Percentiles rank a stretch among this genome's conserved stretches.
Evolutionary conservation across 1,140 invertebrate species (phyloP).

Genomic region (Batillaria attramentaria): DNA sequence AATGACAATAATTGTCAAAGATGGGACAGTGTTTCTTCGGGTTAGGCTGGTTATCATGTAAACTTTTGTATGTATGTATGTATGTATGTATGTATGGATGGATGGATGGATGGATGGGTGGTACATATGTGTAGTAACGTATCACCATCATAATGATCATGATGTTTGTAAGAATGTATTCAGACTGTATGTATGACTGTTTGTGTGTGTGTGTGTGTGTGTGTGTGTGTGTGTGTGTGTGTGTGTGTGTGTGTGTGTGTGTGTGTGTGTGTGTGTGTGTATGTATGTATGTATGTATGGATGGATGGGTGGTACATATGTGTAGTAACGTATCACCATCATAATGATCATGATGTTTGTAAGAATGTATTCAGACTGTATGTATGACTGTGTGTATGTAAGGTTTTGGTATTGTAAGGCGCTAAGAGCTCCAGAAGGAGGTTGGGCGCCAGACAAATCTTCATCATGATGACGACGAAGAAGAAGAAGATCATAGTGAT

Average conservation of each 20-base stretch:
- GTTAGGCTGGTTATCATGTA: not conserved
- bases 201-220: slow-evolving; percentile 10
- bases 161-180: slow-evolving; percentile 14
- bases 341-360: too few species aligned
- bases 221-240: slow-evolving; percentile 12
- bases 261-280: not conserved
- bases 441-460: too few species aligned
- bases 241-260: slow-evolving; percentile 6
- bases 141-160: too few species aligned
- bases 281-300: not conserved
- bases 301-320: not conserved
- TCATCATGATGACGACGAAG: too few species aligned
- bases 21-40: not conserved
- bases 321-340: too few species aligned
- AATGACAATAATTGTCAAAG: too few species aligned
- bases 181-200: slow-evolving; percentile 3
- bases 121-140: not conserved
- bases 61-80: not conserved
- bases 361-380: slow-evolving; percentile 2
- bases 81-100: not conserved
- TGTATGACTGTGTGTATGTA: slow-evolving; percentile 5
- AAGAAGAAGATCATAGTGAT: too few species aligned
- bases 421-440: too few species aligned
- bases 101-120: not conserved
- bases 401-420: too few species aligned